phyloP scores from a whole-genome alignment of 2,113 vertebrate genomes.

The Brachyistius frenatus region DNA sequence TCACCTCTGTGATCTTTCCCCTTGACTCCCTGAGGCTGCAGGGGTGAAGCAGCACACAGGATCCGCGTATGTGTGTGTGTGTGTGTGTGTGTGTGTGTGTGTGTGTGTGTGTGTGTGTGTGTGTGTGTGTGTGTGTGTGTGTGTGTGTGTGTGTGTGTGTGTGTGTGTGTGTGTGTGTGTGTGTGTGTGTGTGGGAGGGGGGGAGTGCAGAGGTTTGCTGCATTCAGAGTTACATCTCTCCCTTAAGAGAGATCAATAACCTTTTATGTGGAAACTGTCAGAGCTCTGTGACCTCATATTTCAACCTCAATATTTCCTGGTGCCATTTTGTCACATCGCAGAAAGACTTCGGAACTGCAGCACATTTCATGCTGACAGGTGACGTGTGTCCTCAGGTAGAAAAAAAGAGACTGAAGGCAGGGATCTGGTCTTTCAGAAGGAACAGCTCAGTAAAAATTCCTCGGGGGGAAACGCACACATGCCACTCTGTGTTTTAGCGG shows the following conservation, averaged over 20 bases:
- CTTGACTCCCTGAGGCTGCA: slow-evolving; percentile 39
- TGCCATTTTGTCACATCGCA: slow-evolving; percentile 56
- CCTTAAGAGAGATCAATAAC: slow-evolving; percentile 67
- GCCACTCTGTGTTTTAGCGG: slow-evolving; percentile 74
- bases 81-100: neutral
- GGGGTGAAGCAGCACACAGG: slow-evolving; percentile 44
- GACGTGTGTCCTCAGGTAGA: slow-evolving; percentile 35
- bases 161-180: neutral
- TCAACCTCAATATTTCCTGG: slow-evolving; percentile 46
- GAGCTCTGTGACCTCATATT: slow-evolving; percentile 62
- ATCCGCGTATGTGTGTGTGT: neutral
- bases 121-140: neutral
- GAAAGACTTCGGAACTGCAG: slow-evolving; percentile 31
- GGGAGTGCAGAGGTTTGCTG: slow-evolving; percentile 6
- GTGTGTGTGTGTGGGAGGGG: neutral
- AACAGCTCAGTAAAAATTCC: slow-evolving; percentile 80
- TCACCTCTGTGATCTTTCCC: slow-evolving; percentile 34
- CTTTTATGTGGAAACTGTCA: slow-evolving; percentile 63
- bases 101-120: neutral
- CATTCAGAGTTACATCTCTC: slow-evolving; percentile 61
- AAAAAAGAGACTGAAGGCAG: slow-evolving; percentile 47
- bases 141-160: too few relatives aligned
- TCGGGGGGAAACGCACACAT: slow-evolving; percentile 67
- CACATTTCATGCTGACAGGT: slow-evolving; percentile 56
- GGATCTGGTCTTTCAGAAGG: slow-evolving; percentile 61